Conservation (phyloP, 2,797 vertebrate species). For the Halcyon smyrnensis region DNA sequence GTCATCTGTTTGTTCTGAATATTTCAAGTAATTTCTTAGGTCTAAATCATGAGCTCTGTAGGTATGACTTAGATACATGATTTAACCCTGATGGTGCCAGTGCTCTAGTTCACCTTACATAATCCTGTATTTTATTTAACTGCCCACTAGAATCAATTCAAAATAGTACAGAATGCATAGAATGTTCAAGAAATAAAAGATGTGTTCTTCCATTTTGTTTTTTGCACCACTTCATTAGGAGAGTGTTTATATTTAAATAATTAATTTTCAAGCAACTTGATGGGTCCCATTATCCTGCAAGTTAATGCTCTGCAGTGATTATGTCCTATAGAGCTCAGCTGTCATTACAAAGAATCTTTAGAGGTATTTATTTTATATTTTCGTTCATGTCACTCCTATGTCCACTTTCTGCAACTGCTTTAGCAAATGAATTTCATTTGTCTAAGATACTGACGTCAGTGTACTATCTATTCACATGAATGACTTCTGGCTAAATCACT, state of each 20-base stretch:
- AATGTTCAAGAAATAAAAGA: neutral
- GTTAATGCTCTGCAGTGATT: neutral
- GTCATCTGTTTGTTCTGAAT: neutral
- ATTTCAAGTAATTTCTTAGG: neutral
- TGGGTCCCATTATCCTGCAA: neutral
- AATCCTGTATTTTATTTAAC: neutral
- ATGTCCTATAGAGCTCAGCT: fast-evolving
- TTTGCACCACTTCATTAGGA: neutral
- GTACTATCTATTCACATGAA: neutral
- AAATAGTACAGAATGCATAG: neutral
- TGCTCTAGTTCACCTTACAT: neutral
- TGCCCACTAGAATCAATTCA: neutral
- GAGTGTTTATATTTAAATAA: neutral
- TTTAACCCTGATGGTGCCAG: neutral
- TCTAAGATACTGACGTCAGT: neutral
- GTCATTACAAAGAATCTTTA: neutral
- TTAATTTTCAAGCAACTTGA: neutral
- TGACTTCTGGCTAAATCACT: neutral
- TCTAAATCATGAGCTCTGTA: neutral
- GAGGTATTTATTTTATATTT: neutral
- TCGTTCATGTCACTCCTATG: neutral
- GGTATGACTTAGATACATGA: neutral
- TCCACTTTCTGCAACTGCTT: neutral
- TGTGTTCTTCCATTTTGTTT: neutral
- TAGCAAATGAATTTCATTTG: neutral